phyloP scores from a whole-genome alignment of 2,797 vertebrate genomes.

The Microctenopoma lineatum region DNA sequence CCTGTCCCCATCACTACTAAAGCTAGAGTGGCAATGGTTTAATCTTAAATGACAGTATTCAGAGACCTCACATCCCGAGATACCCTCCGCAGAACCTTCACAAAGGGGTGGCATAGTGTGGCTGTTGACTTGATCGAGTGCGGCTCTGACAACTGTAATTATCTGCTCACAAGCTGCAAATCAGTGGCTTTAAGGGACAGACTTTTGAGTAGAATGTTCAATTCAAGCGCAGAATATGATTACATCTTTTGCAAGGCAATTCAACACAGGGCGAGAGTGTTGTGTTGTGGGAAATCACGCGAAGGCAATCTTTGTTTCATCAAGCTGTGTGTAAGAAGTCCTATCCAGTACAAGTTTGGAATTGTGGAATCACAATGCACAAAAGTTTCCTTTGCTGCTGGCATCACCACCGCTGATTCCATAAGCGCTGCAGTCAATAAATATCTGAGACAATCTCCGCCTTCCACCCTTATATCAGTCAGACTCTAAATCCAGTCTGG shows the following conservation, averaged over 20 bases:
- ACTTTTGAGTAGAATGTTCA: slow-evolving; percentile 22
- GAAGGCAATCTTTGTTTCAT: slow-evolving; percentile 8
- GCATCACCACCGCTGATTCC: slow-evolving; percentile 15
- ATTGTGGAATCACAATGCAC: slow-evolving; percentile 15
- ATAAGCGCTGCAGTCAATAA: slow-evolving; percentile 61
- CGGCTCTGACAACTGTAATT: slow-evolving; percentile 46
- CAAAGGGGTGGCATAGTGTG: slow-evolving; percentile 7
- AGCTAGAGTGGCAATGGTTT: slow-evolving; percentile 26
- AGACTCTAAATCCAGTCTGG: slow-evolving; percentile 74
- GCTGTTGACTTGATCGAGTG: slow-evolving; percentile 29
- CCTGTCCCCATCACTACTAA: slow-evolving; percentile 10
- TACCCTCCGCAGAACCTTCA: slow-evolving; percentile 37
- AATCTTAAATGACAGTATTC: slow-evolving; percentile 46
- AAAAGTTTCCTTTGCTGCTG: slow-evolving; percentile 30
- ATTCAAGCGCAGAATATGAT: slow-evolving; percentile 19
- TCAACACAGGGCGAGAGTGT: not conserved
- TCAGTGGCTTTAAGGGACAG: slow-evolving; percentile 17
- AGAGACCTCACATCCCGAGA: slow-evolving; percentile 23
- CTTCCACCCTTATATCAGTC: slow-evolving; percentile 57
- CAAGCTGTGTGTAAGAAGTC: slow-evolving; percentile 17
- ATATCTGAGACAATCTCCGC: slow-evolving; percentile 69
- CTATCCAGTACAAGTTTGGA: slow-evolving; percentile 24
- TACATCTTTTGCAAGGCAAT: slow-evolving; percentile 10
- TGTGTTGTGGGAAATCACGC: not conserved
- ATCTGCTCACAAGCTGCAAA: slow-evolving; percentile 45